phyloP scores from a whole-genome alignment of 92 coral and sea anemone species.

The Parazoanthus swiftii region DNA sequence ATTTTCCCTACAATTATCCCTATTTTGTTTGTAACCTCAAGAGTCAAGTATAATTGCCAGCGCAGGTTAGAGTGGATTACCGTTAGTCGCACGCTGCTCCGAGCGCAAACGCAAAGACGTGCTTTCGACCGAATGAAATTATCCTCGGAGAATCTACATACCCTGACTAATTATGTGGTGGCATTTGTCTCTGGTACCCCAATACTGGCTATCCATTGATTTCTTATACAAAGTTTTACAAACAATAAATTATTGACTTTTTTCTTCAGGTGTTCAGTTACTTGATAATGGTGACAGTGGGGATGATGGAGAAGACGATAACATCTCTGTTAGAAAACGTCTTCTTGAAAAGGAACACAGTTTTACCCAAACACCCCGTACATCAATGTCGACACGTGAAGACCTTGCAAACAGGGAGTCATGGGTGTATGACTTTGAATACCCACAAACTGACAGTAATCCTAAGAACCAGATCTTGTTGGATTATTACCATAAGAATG shows the following conservation, averaged over 20 bases:
- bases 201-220: too few species aligned
- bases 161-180: too few species aligned
- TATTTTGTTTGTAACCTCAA: too few species aligned
- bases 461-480: constrained; percentile 10
- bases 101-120: too few species aligned
- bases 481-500: constrained; percentile 15
- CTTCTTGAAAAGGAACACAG: neutral
- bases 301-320: neutral
- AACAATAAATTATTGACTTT: neutral
- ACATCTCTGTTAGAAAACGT: neutral
- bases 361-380: neutral
- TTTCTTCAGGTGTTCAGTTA: neutral
- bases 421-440: constrained; percentile 18
- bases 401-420: neutral
- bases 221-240: neutral
- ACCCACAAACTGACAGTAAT: neutral
- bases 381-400: neutral
- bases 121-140: too few species aligned
- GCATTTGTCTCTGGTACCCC: too few species aligned
- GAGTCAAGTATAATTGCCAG: too few species aligned
- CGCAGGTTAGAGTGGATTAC: too few species aligned
- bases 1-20: too few species aligned
- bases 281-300: constrained; percentile 1
- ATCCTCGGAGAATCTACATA: too few species aligned
- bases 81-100: too few species aligned